These are phyloP conservation scores for Ectemnius continuus DNA, from an alignment of 2,888 invertebrate genomes.

Conservation along the genomic window DNA sequence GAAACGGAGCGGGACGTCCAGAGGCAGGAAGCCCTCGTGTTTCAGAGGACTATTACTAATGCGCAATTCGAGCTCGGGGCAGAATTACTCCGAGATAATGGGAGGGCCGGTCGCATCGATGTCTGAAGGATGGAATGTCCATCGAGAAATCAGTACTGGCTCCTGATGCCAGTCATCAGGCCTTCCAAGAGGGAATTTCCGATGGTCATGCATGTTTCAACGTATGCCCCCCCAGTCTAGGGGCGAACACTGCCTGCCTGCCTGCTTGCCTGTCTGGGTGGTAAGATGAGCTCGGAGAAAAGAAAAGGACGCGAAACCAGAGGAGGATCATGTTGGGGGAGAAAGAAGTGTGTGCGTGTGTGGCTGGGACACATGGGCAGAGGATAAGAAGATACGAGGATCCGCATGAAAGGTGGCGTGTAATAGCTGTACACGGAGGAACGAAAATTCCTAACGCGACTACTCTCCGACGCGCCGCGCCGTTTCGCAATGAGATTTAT, in stretches of 20 bases:
- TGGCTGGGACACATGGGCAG: background rate
- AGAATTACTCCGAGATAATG: background rate
- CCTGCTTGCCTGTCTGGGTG: too few species aligned
- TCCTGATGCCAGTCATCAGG: too few species aligned
- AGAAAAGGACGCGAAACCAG: too few species aligned
- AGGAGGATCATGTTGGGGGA: slow-evolving; percentile 5
- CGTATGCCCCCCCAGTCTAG: too few species aligned
- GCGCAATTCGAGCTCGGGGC: background rate
- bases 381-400: background rate
- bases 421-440: slow-evolving; percentile 16
- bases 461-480: slow-evolving; percentile 22
- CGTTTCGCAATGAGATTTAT: slow-evolving; percentile 55
- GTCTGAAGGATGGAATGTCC: too few species aligned
- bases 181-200: too few species aligned
- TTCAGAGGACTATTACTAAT: background rate
- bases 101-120: too few species aligned
- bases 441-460: slow-evolving; percentile 27
- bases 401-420: background rate
- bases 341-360: background rate
- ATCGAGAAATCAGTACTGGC: too few species aligned
- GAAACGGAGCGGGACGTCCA: background rate
- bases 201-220: too few species aligned
- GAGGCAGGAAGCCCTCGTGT: background rate
- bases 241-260: too few species aligned
- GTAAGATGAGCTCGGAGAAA: too few species aligned